These are phyloP conservation scores for Brachyistius frenatus DNA, from an alignment of 2,113 vertebrate genomes.

Conservation along the genomic window DNA sequence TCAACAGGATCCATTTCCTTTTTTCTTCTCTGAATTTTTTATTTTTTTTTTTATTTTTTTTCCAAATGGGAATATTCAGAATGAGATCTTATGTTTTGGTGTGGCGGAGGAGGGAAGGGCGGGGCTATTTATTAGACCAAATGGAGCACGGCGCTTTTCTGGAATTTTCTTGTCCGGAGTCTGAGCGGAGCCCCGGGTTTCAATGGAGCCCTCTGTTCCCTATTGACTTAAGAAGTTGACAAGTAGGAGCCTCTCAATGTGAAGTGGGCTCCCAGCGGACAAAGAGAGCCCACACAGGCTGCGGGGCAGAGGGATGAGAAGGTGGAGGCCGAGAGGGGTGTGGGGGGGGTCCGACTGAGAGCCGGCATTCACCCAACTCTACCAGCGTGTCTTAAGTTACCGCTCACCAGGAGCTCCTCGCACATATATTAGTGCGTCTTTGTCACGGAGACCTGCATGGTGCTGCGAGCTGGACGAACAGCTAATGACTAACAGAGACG, in stretches of 20 bases:
- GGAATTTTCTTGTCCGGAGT: constrained; percentile 77
- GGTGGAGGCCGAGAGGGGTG: constrained; percentile 58
- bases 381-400: constrained; percentile 74
- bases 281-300: constrained; percentile 79
- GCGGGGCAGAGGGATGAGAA: constrained; percentile 63
- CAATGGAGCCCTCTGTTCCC: constrained; percentile 80
- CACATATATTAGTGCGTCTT: constrained; percentile 66
- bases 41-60: background rate
- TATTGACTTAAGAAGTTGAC: constrained; percentile 81
- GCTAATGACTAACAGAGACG: constrained; percentile 7
- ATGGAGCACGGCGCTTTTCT: constrained; percentile 64
- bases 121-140: constrained; percentile 63
- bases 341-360: constrained; percentile 54
- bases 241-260: constrained; percentile 80
- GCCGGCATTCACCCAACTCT: constrained; percentile 66
- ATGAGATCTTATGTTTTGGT: constrained; percentile 56
- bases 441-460: constrained; percentile 48
- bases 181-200: constrained; percentile 60
- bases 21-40: constrained; percentile 25
- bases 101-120: constrained; percentile 26
- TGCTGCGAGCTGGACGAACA: constrained; percentile 51
- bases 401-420: constrained; percentile 56
- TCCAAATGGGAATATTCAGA: constrained; percentile 60
- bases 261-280: constrained; percentile 78
- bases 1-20: constrained; percentile 49